phyloP scores from a whole-genome alignment of 2,113 vertebrate genomes.

The Chrysochloris asiatica region DNA sequence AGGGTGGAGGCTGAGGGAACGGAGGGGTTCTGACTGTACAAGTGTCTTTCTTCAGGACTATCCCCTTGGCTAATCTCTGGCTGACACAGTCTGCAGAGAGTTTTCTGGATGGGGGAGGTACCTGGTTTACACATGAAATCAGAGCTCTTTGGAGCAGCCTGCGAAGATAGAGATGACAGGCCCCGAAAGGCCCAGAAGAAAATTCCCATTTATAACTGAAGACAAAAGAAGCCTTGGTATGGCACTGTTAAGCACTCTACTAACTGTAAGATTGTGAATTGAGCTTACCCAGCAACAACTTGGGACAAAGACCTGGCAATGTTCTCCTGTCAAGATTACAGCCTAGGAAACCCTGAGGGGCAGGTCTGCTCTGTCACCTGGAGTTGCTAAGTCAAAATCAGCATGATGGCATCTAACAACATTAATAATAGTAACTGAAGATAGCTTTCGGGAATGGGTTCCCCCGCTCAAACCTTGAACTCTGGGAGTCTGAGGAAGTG shows the following conservation, averaged over 20 bases:
- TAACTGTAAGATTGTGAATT: background rate
- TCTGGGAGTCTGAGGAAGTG: no score
- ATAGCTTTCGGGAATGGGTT: background rate
- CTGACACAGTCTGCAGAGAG: accelerated
- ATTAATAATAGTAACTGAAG: background rate
- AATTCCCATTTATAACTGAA: no score
- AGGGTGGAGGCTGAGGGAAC: background rate
- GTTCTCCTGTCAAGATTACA: background rate
- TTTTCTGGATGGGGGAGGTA: background rate
- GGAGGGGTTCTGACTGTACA: background rate
- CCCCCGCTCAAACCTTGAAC: background rate
- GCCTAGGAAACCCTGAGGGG: background rate
- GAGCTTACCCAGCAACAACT: background rate
- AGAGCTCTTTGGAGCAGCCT: background rate
- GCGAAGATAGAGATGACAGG: background rate
- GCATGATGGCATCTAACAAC: background rate
- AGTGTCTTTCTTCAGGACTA: background rate
- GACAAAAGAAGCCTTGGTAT: background rate
- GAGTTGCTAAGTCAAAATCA: background rate
- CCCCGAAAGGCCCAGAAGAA: background rate
- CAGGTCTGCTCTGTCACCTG: background rate
- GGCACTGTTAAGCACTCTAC: background rate
- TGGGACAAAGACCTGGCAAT: background rate
- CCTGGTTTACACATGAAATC: background rate
- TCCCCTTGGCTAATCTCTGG: background rate